Base-by-base conservation (phyloP, 2,888 invertebrate species). In the Lampropteryx suffumata region DNA sequence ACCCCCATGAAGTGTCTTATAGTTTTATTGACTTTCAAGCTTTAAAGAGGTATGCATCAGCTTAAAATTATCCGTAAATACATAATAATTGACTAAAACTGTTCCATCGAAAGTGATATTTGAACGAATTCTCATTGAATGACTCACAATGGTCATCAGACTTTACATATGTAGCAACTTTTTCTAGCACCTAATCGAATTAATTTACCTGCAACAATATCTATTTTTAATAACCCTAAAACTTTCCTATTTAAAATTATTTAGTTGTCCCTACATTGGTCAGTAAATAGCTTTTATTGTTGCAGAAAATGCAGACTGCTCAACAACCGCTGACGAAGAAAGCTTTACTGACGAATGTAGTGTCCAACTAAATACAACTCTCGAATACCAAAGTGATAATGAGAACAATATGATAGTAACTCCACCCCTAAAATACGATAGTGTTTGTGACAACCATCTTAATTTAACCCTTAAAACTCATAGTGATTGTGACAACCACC, bases 271-370 rank as follows among this genome's bases (percentile, higher is more conserved):
- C 44, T 44, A 48, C 47, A 55, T 47, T 34, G 41, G 50, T 55
- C 48, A 47, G 55, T 55, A 45, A 50, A 50, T 24, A 55, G 46
- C 46, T 34, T 55, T 50, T 55, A 55, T 47, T 55, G 50, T 55
- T 55, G 55, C 55, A 55, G 53, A 53, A 48, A 32, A 36, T 48
- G 53, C 48, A 48, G 53, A 41, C 39, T 27, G 34, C 26, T 6
- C 42, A 28, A 46, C 37, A 46, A 7, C 35, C 47, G 28, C 36
- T 40, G 48, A 28, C 14, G 53, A 45, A 48, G 53, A 44, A 53
- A 53, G 48, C 47, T 53, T 53, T 28, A 41, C 53, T 48, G 44
- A 53, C 44, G 44, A 53, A 48, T 53, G 48, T 49, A 48, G 44
- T 36, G 52, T 21, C 10, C 35, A 52, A 41, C 27, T 40, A 36